Percentiles rank a stretch among this genome's conserved stretches.
phyloP scores from a whole-genome alignment of 2,797 vertebrate species.

The Luscinia luscinia region DNA sequence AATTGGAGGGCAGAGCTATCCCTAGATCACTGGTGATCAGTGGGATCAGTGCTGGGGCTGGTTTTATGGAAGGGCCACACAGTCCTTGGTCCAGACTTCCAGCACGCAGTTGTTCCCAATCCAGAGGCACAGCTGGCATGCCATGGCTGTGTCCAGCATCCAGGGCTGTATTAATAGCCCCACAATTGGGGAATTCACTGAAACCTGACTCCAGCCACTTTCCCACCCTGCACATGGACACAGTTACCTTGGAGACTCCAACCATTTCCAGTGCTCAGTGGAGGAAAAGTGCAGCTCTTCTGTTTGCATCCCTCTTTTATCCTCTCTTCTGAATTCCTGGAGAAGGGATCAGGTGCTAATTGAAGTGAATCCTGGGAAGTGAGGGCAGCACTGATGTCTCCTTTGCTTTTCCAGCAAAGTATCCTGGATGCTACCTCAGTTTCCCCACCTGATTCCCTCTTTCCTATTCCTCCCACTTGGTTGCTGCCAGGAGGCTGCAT shows the following conservation, averaged over 20 bases:
- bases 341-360: background rate
- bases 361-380: background rate
- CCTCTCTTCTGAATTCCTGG: background rate
- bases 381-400: background rate
- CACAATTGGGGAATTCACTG: background rate
- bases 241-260: background rate
- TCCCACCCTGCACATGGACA: background rate
- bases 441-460: no score
- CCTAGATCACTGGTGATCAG: background rate
- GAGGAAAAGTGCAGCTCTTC: background rate
- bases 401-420: no score
- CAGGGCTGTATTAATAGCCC: background rate
- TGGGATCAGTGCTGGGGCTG: background rate
- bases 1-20: background rate
- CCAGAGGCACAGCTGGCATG: slow-evolving; percentile 20
- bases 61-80: background rate
- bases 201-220: background rate
- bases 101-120: background rate
- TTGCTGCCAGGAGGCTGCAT: no score
- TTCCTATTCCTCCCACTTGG: no score
- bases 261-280: accelerated
- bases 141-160: background rate
- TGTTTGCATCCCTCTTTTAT: background rate
- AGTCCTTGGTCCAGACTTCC: background rate
- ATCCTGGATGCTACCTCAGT: no score